These are phyloP conservation scores for Tachyglossus aculeatus DNA, from an alignment of 2,797 vertebrate species.

Conservation along the genomic window DNA sequence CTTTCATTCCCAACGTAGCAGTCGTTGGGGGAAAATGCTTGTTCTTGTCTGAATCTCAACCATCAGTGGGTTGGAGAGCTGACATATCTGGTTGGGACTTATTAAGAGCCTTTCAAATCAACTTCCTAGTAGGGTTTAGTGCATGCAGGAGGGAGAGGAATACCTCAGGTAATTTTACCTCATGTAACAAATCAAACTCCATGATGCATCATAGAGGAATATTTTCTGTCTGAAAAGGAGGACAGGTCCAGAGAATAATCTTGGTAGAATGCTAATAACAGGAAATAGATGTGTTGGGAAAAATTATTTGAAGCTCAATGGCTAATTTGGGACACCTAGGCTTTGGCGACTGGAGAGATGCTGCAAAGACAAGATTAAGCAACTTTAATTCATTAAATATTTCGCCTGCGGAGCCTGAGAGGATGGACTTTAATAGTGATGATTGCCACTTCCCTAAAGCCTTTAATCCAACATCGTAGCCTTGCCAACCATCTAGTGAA, in stretches of 20 bases:
- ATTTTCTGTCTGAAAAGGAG: conserved; percentile 16
- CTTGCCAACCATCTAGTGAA: too few species aligned
- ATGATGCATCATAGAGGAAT: neutral
- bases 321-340: conserved; percentile 53
- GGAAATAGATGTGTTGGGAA: conserved; percentile 39
- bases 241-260: conserved; percentile 21
- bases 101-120: neutral
- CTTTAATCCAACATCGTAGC: conserved; percentile 39
- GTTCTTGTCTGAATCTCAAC: neutral
- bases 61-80: fast-evolving
- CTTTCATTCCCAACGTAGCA: conserved; percentile 3
- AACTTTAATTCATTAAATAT: conserved; percentile 7
- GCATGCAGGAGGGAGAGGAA: neutral
- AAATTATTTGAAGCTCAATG: conserved; percentile 47
- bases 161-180: conserved; percentile 3
- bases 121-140: neutral
- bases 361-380: conserved; percentile 48
- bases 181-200: neutral
- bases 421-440: conserved; percentile 28
- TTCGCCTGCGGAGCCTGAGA: neutral
- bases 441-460: conserved; percentile 42
- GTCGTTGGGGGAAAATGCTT: neutral
- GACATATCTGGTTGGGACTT: neutral
- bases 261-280: conserved; percentile 17
- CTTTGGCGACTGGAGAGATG: conserved; percentile 10